Evolutionary conservation across 2,113 vertebrate species (phyloP).

Genomic region (Naja naja): DNA sequence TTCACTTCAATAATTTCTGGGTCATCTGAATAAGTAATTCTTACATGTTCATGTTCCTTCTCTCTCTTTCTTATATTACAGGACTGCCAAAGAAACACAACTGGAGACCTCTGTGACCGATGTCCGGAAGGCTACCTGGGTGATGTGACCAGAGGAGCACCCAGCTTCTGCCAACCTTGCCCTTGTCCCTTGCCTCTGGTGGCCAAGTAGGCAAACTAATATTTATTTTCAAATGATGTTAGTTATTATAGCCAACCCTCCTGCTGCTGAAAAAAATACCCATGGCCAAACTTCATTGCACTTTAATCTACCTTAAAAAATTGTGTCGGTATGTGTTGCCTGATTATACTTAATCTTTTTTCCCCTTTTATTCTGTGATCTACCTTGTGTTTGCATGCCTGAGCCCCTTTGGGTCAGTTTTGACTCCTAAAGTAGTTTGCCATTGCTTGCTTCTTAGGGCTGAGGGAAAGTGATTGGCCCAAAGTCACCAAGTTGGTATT

Average conservation of each 20-base stretch:
- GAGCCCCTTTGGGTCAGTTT: background rate
- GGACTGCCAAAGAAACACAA: constrained; percentile 86
- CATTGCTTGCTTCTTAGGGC: background rate
- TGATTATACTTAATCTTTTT: background rate
- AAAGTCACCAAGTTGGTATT: background rate
- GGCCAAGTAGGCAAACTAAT: constrained; percentile 79
- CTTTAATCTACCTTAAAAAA: background rate
- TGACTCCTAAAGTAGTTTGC: background rate
- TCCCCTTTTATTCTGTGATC: background rate
- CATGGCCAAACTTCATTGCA: background rate
- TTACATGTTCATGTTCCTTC: constrained; percentile 9
- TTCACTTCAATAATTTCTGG: background rate
- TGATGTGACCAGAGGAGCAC: constrained; percentile 55
- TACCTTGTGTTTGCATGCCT: background rate
- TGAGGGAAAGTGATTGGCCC: background rate
- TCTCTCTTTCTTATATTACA: constrained; percentile 53
- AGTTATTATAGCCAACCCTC: constrained; percentile 1
- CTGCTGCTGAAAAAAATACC: background rate
- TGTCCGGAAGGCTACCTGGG: constrained; percentile 84
- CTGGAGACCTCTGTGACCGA: constrained; percentile 86
- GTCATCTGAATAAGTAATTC: background rate
- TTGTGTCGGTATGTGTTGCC: background rate
- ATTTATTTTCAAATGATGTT: constrained; percentile 2
- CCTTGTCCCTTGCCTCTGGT: constrained; percentile 82
- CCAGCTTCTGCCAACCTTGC: constrained; percentile 79